Evolutionary conservation across 2,888 invertebrate species (phyloP).

Genomic region (Pollenia angustigena): DNA sequence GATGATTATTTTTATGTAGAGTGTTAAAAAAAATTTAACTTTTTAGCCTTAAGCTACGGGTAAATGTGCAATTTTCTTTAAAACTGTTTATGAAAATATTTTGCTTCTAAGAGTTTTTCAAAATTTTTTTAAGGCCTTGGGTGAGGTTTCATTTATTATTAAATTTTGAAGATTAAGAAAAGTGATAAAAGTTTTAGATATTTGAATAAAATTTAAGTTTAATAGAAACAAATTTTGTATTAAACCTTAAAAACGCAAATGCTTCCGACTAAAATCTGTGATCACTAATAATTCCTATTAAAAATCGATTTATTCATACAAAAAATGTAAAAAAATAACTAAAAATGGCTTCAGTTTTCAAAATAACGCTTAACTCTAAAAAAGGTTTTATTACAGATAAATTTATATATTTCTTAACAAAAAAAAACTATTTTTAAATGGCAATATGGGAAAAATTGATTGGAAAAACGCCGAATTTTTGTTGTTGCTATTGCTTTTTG

Average conservation of each 20-base stretch:
- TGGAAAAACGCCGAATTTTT: no score
- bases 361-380: no score
- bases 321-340: no score
- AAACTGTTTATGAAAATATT: conserved; percentile 51
- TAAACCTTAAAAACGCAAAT: neutral
- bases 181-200: neutral
- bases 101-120: conserved; percentile 8
- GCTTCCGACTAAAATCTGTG: no score
- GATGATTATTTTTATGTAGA: conserved; percentile 52
- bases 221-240: neutral
- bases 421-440: no score
- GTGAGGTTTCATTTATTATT: conserved; percentile 36
- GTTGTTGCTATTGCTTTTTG: no score
- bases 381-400: no score
- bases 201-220: neutral
- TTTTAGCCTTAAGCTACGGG: conserved; percentile 75
- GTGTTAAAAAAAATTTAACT: conserved; percentile 19
- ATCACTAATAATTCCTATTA: no score
- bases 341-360: no score
- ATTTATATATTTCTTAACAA: no score
- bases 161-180: conserved; percentile 11
- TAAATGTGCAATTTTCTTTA: conserved; percentile 75
- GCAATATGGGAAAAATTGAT: no score
- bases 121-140: conserved; percentile 34
- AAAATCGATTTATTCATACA: no score